Percentiles rank a stretch among this genome's conserved stretches.
phyloP scores from a whole-genome alignment of 2,113 vertebrate species.

The Centropristis striata region DNA sequence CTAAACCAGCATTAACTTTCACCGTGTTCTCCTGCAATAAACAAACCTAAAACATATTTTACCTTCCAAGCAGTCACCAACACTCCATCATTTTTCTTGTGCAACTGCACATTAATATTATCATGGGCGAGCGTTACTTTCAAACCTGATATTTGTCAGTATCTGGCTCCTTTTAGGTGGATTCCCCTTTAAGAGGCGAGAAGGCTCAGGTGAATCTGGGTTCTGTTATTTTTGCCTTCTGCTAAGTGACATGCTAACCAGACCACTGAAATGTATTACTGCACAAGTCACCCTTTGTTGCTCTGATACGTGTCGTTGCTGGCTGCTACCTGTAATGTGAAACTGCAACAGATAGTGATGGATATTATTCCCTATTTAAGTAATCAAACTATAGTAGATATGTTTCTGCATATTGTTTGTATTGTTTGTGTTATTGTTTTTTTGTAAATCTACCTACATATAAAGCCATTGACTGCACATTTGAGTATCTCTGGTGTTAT shows the following conservation, averaged over 20 bases:
- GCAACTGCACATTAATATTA: not conserved
- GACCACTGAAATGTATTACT: constrained; percentile 74
- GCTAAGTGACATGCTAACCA: constrained; percentile 48
- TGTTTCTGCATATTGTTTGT: constrained; percentile 65
- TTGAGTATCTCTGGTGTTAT: not conserved
- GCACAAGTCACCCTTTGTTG: constrained; percentile 48
- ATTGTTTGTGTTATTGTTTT: constrained; percentile 61
- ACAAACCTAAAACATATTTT: not conserved
- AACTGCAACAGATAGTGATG: constrained; percentile 59
- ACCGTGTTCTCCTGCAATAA: constrained; percentile 47
- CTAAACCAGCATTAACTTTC: constrained; percentile 57
- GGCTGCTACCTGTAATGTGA: constrained; percentile 59
- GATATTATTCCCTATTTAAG: constrained; percentile 51
- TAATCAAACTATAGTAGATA: constrained; percentile 45
- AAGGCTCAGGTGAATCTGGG: constrained; percentile 53
- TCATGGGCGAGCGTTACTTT: not conserved
- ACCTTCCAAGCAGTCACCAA: not conserved
- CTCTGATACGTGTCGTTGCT: constrained; percentile 44
- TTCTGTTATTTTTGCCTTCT: constrained; percentile 44
- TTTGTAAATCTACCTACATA: constrained; percentile 68
- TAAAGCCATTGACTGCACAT: constrained; percentile 70
- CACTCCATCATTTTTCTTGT: not conserved
- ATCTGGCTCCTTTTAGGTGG: constrained; percentile 12
- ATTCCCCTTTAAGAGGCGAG: not conserved
- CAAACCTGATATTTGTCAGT: not conserved